Evolutionary conservation across 2,113 vertebrate genomes (phyloP).

Genomic region (Labeo catla): DNA sequence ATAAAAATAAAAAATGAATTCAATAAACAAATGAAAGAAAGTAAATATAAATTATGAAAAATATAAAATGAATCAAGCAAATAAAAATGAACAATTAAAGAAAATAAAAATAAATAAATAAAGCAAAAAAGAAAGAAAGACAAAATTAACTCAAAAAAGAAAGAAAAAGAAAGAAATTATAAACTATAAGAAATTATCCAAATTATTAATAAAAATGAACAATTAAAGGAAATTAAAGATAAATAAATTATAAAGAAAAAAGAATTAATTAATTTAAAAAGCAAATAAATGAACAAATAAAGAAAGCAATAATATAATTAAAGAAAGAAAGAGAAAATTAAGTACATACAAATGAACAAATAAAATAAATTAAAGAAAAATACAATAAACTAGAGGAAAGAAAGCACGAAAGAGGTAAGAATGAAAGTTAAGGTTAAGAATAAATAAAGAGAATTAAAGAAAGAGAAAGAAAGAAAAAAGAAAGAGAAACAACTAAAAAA

Average conservation of each 20-base stretch:
- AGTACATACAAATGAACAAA: not conserved
- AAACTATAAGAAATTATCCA: not conserved
- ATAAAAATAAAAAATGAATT: no score
- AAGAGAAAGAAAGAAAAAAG: not conserved
- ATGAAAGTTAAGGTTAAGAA: not conserved
- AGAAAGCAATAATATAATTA: not conserved
- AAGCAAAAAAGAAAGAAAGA: no score
- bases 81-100: no score
- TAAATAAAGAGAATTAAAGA: not conserved
- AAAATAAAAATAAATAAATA: no score
- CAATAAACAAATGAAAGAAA: no score
- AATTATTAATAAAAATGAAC: not conserved
- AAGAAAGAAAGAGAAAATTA: not conserved
- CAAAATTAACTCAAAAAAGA: not conserved
- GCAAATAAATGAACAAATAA: not conserved
- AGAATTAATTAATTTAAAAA: no score
- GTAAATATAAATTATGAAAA: no score
- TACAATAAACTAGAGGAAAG: not conserved
- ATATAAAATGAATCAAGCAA: no score
- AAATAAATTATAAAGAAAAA: no score
- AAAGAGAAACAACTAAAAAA: not conserved
- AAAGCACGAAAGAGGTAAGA: not conserved
- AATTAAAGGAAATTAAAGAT: no score
- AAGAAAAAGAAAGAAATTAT: not conserved
- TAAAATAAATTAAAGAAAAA: not conserved